A percentile compares a stretch with the other conserved stretches of the same genome.
These are phyloP conservation scores for Pseudeuparius sepicola DNA, from an alignment of 2,888 invertebrate species.

Conservation along the genomic window DNA sequence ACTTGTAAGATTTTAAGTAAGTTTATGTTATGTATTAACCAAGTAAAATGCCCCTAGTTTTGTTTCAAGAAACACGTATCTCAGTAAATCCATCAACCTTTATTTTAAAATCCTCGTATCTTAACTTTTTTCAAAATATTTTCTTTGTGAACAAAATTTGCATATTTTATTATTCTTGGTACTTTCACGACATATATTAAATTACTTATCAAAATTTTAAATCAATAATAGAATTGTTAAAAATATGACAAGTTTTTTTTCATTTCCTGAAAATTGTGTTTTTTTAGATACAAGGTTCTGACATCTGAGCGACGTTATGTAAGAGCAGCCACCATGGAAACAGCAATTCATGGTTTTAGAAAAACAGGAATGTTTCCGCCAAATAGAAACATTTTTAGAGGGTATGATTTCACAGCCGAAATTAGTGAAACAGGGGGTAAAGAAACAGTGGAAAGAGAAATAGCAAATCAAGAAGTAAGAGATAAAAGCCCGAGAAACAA, in stretches of 20 bases:
- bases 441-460: slow-evolving; percentile 1
- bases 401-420: neutral
- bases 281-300: slow-evolving; percentile 9
- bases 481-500: slow-evolving; percentile 1
- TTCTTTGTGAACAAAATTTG: slow-evolving; percentile 3
- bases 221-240: slow-evolving; percentile 1
- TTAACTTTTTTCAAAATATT: slow-evolving; percentile 9
- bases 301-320: slow-evolving; percentile 9
- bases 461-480: neutral
- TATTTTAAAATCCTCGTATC: slow-evolving; percentile 9
- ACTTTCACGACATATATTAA: slow-evolving; percentile 3
- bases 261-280: neutral
- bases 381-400: no score
- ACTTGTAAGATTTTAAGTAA: slow-evolving; percentile 5
- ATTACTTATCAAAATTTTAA: neutral
- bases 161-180: slow-evolving; percentile 1
- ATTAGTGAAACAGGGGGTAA: neutral
- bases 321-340: slow-evolving; percentile 2
- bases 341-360: neutral
- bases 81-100: slow-evolving; percentile 7
- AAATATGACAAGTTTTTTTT: slow-evolving; percentile 6
- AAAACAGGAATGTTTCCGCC: no score
- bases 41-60: slow-evolving; percentile 1
- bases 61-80: slow-evolving; percentile 9
- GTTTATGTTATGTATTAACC: slow-evolving; percentile 1